Conservation (phyloP, 2,888 invertebrate species). For the Bellardia pandia region DNA sequence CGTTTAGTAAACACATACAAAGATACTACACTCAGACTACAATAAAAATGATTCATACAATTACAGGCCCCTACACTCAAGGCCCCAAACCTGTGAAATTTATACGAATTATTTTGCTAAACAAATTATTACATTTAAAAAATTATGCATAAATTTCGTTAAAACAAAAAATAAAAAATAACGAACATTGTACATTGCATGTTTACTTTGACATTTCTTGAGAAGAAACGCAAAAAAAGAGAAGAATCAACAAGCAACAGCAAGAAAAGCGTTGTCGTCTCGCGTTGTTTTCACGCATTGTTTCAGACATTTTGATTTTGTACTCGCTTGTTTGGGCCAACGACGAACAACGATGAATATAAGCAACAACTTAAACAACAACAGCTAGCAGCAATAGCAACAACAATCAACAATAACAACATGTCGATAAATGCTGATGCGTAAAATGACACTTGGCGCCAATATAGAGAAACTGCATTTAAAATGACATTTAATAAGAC, state of each 20-base stretch:
- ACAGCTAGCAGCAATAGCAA: not conserved
- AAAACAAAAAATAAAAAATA: conserved; percentile 21
- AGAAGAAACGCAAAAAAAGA: conserved; percentile 26
- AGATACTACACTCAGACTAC: no score
- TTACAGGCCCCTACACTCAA: conserved; percentile 13
- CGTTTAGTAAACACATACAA: no score
- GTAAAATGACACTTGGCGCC: conserved; percentile 79
- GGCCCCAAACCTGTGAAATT: not conserved
- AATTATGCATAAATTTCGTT: conserved; percentile 70
- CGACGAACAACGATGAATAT: not conserved
- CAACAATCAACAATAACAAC: conserved; percentile 54
- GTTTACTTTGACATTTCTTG: conserved; percentile 31
- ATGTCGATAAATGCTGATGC: conserved; percentile 73
- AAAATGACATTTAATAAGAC: conserved; percentile 77
- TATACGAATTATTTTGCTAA: conserved; percentile 7
- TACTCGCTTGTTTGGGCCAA: conserved; percentile 17
- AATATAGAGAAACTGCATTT: conserved; percentile 75
- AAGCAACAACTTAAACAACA: conserved; percentile 22
- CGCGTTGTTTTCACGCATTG: conserved; percentile 73
- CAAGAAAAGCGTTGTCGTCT: conserved; percentile 60
- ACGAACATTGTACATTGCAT: conserved; percentile 43
- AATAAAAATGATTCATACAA: no score
- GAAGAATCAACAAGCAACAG: not conserved
- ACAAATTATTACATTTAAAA: conserved; percentile 70
- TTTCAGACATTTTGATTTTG: conserved; percentile 69